phyloP scores from a whole-genome alignment of 2,113 vertebrate species.

The Theristicus caerulescens region DNA sequence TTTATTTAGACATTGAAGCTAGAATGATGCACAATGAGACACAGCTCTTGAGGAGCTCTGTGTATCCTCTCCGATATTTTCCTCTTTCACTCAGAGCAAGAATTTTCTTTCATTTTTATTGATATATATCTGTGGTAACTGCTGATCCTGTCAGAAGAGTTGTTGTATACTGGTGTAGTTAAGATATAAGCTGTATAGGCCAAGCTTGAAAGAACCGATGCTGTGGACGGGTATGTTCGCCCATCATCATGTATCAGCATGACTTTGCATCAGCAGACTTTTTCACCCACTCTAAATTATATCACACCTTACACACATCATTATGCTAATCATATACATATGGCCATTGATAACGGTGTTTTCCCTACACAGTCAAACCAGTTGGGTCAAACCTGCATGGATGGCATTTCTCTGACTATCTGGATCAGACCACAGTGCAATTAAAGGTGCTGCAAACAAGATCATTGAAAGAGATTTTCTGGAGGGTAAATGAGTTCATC shows the following conservation, averaged over 20 bases:
- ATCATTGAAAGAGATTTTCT: background rate
- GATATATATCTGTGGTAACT: background rate
- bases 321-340: rapidly evolving
- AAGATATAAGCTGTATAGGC: background rate
- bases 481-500: background rate
- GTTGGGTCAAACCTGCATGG: background rate
- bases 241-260: too few relatives aligned
- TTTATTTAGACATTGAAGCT: background rate
- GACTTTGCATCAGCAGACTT: background rate
- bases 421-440: background rate
- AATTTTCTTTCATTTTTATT: background rate
- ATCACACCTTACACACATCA: background rate
- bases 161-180: background rate
- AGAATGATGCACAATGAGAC: background rate
- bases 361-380: background rate
- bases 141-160: background rate
- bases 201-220: background rate
- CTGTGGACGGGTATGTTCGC: background rate
- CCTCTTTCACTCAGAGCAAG: background rate
- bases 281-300: background rate
- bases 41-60: background rate
- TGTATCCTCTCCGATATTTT: background rate
- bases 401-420: rapidly evolving
- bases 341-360: background rate
- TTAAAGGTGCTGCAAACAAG: background rate